Base-by-base conservation (phyloP, 1,140 invertebrate species). In the Acromyrmex echinatior region DNA sequence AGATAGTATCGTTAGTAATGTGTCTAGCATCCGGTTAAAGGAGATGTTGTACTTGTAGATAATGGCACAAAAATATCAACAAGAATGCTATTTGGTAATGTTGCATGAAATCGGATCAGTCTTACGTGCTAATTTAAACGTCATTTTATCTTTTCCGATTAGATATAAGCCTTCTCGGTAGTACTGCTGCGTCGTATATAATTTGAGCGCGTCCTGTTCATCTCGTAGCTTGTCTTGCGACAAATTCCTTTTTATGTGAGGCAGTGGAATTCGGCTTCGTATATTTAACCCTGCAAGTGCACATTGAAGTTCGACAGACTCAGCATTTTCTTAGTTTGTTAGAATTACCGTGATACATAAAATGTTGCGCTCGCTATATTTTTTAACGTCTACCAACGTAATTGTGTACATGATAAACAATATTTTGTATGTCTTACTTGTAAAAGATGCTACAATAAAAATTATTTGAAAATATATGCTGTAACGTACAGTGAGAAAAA, bases 81-180 rank as follows among this genome's bases (percentile, higher is more conserved):
- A 49, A 28, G 28, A 28, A 53, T 62, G 56, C 39, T 62, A 76
- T 18, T 28, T 28, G 56, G 70, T 62, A 84, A 63, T 74, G 70
- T 84, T 18, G 18, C 25, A 9, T 76, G 80, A 84, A 84, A 84
- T 84, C 70, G 39, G 80, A 84, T 76, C 80, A 14, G 70, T 16
- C 18, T 63, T 84, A 84, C 80, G 80, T 84, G 80, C 70, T 76
- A 84, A 84, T 62, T 84, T 84, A 51, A 76, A 84, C 53, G 70
- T 76, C 51, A 84, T 76, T 84, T 76, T 84, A 84, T 84, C 80
- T 84, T 76, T 76, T 18, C 28, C 28, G 80, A 84, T 84, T 84
- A 84, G 80, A 84, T 84, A 84, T 35, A 45, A 84, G 56, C 21
- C 80, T 84, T 84, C 80, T 62, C n/a, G 70, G 80, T 82, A 82